Percentiles rank a stretch among this genome's conserved stretches.
These are phyloP conservation scores for Eustalomyia histrio DNA, from an alignment of 2,888 invertebrate species.

Conservation along the genomic window DNA sequence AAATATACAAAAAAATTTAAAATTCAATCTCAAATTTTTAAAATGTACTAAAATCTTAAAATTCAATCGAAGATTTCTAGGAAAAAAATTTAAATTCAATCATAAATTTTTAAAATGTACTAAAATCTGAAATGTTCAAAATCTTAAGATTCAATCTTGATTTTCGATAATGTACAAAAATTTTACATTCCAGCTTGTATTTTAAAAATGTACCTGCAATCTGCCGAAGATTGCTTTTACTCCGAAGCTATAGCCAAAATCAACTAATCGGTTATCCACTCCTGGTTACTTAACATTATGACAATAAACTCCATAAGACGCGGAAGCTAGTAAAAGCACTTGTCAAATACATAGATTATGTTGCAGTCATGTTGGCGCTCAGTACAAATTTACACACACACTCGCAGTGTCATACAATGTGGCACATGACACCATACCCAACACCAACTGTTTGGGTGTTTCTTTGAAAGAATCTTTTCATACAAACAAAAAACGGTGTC, in stretches of 20 bases:
- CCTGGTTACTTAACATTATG: neutral
- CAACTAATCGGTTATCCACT: neutral
- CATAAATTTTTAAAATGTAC: no score
- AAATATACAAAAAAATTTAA: no score
- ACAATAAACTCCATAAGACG: neutral
- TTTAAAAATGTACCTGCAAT: no score
- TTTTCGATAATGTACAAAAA: no score
- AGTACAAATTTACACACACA: slow-evolving; percentile 13
- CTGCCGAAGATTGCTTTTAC: neutral
- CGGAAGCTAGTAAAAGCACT: slow-evolving; percentile 33
- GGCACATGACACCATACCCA: neutral
- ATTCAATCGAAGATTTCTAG: no score
- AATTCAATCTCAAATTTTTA: no score
- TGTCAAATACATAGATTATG: slow-evolving; percentile 35
- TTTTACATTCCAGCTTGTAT: no score
- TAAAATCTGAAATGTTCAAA: no score
- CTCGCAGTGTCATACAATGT: neutral
- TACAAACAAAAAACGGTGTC: slow-evolving; percentile 11
- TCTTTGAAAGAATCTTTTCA: neutral
- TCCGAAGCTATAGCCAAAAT: neutral
- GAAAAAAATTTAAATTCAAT: no score
- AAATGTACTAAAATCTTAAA: no score
- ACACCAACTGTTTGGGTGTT: neutral
- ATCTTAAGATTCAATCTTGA: no score
- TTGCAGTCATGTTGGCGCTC: slow-evolving; percentile 45